Conservation (phyloP, 2,888 invertebrate genomes). For the Trissoscelio sp. region DNA sequence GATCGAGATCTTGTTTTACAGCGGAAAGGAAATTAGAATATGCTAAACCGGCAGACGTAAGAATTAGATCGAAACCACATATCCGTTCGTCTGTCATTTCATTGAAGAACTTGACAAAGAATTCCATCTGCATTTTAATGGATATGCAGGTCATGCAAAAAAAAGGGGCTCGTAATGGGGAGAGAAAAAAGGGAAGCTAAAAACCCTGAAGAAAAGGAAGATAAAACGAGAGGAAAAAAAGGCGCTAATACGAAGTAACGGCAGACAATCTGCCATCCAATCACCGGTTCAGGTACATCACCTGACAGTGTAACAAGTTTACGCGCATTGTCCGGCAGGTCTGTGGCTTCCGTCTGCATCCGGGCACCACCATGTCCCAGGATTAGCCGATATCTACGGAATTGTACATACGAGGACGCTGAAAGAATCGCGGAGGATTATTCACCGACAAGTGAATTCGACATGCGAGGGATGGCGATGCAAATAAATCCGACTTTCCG, state of each 20-base stretch:
- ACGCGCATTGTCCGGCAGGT: constrained; percentile 62
- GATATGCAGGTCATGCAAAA: constrained; percentile 49
- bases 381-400: constrained; percentile 45
- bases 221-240: constrained; percentile 24
- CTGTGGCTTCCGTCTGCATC: constrained; percentile 44
- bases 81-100: constrained; percentile 58
- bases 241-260: constrained; percentile 42
- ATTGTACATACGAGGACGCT: constrained; percentile 33
- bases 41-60: constrained; percentile 53
- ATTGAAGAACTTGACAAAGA: constrained; percentile 53
- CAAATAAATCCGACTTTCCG: constrained; percentile 50
- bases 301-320: constrained; percentile 72
- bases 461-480: constrained; percentile 21
- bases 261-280: constrained; percentile 73
- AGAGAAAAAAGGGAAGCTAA: neutral
- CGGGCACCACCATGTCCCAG: constrained; percentile 41
- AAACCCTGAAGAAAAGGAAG: neutral
- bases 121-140: constrained; percentile 78
- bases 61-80: constrained; percentile 61
- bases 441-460: constrained; percentile 53
- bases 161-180: constrained; percentile 2
- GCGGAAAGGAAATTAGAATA: constrained; percentile 65
- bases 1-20: constrained; percentile 43
- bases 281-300: constrained; percentile 71
- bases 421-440: constrained; percentile 52